These are phyloP conservation scores for Acomys russatus DNA, from an alignment of 2,797 vertebrate species.

Conservation along the genomic window DNA sequence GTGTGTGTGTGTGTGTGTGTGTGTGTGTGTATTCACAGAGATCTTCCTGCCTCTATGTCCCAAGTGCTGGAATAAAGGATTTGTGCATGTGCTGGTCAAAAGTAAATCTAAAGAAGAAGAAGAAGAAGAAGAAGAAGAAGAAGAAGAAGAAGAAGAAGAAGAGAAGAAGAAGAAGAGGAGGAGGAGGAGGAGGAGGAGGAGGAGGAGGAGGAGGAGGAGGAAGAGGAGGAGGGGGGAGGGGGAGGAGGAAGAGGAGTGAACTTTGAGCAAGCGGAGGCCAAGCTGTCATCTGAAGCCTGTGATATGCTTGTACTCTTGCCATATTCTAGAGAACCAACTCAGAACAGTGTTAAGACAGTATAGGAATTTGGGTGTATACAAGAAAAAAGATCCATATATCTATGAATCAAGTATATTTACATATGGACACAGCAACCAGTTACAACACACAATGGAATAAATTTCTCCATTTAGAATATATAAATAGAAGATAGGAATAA, in stretches of 20 bases:
- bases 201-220: too few relatives aligned
- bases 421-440: background rate
- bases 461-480: background rate
- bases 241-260: background rate
- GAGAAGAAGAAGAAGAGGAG: too few relatives aligned
- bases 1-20: background rate
- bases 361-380: background rate
- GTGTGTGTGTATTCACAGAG: background rate
- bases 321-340: background rate
- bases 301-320: background rate
- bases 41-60: background rate
- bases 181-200: too few relatives aligned
- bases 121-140: too few relatives aligned
- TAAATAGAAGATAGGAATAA: background rate
- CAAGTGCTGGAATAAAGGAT: background rate
- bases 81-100: background rate
- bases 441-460: background rate
- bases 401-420: background rate
- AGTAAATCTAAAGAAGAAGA: background rate
- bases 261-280: background rate
- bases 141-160: too few relatives aligned
- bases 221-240: too few relatives aligned
- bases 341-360: background rate
- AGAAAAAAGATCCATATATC: background rate
- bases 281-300: background rate